A percentile compares a stretch with the other conserved stretches of the same genome.
phyloP scores from a whole-genome alignment of 2,113 vertebrate genomes.

The Lampris incognitus region DNA sequence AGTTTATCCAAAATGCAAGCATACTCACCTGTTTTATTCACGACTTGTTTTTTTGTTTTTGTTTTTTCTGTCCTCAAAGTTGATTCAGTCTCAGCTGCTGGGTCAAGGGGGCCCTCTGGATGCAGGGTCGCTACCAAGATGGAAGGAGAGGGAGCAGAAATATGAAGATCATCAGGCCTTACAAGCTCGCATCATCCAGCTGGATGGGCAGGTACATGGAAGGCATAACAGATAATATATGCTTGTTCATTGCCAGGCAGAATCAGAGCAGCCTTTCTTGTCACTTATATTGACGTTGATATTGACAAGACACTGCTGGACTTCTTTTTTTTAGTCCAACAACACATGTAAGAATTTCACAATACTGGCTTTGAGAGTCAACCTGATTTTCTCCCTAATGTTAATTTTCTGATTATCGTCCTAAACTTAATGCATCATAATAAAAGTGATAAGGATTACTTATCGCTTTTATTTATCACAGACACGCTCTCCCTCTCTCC shows the following conservation, averaged over 20 bases:
- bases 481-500: no score
- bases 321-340: neutral
- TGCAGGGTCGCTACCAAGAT: conserved; percentile 45
- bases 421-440: no score
- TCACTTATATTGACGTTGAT: neutral
- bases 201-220: conserved; percentile 86
- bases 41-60: conserved; percentile 14
- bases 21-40: neutral
- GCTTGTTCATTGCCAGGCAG: neutral
- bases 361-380: neutral
- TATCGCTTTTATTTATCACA: no score
- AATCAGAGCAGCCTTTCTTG: neutral
- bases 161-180: conserved; percentile 65
- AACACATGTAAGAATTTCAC: neutral
- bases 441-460: no score
- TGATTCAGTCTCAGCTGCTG: conserved; percentile 74
- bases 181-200: conserved; percentile 78
- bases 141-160: conserved; percentile 60
- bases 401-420: no score
- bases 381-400: neutral
- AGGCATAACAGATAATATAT: neutral
- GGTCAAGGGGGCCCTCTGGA: conserved; percentile 57
- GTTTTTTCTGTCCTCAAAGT: conserved; percentile 49
- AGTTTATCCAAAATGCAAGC: neutral
- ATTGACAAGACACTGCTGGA: neutral